Conservation (phyloP, 1,140 invertebrate genomes). For the Drosophila pseudoobscura region DNA sequence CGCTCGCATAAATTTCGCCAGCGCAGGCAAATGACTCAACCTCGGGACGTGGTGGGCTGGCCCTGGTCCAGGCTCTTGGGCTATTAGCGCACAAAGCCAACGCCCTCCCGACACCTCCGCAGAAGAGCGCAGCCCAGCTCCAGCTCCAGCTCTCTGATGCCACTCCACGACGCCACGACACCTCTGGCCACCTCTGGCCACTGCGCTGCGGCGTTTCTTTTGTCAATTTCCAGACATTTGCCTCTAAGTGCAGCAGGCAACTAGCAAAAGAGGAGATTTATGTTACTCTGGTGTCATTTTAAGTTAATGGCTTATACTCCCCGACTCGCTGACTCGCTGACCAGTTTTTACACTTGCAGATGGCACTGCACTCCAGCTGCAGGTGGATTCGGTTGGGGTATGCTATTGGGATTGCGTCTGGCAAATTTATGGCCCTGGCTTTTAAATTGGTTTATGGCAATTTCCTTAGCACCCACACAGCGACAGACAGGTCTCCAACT, state of each 20-base stretch:
- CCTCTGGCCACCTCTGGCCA: too few species aligned
- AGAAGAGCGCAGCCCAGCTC: too few species aligned
- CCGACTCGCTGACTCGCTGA: slow-evolving; percentile 40
- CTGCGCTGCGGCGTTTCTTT: slow-evolving; percentile 44
- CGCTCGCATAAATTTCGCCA: slow-evolving; percentile 3
- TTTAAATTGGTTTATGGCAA: slow-evolving; percentile 75
- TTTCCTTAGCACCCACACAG: slow-evolving; percentile 47
- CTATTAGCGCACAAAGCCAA: slow-evolving; percentile 46
- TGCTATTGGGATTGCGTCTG: slow-evolving; percentile 3
- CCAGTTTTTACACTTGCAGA: slow-evolving; percentile 18
- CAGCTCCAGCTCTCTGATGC: too few species aligned
- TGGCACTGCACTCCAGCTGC: slow-evolving; percentile 32
- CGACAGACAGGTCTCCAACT: slow-evolving; percentile 4
- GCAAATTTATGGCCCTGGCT: slow-evolving; percentile 60
- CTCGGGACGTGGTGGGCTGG: slow-evolving; percentile 29
- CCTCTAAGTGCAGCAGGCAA: slow-evolving; percentile 46
- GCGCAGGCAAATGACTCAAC: slow-evolving; percentile 63
- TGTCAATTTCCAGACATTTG: slow-evolving; percentile 74
- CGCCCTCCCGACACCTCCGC: too few species aligned
- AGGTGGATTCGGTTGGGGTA: slow-evolving; percentile 63
- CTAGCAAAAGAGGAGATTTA: slow-evolving; percentile 59
- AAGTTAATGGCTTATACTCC: slow-evolving; percentile 72
- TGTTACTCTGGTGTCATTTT: slow-evolving; percentile 73
- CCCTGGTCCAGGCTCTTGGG: slow-evolving; percentile 35
- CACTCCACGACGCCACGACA: too few species aligned